Percentiles rank a stretch among this genome's conserved stretches.
Evolutionary conservation across 2,797 vertebrate species (phyloP).

Genomic region (Gastrophryne carolinensis): DNA sequence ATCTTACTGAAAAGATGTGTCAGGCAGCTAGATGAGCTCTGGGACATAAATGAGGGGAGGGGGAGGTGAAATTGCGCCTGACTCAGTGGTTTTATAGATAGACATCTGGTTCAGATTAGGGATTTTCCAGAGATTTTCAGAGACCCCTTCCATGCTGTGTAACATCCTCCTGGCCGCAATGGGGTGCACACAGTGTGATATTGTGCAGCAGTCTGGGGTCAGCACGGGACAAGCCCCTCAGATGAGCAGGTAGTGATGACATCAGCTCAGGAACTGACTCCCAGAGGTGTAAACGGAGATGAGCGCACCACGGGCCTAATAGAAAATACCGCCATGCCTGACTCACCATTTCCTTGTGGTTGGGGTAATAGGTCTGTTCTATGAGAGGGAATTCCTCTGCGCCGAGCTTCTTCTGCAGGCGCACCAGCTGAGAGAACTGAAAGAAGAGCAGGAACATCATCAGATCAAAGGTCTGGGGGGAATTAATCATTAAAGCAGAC

Average conservation of each 20-base stretch:
- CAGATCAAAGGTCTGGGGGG: no score
- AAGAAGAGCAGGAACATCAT: conserved; percentile 26
- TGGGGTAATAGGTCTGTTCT: conserved; percentile 91
- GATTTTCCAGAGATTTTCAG: not conserved
- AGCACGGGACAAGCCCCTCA: not conserved
- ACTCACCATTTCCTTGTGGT: conserved; percentile 92
- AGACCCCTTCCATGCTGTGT: not conserved
- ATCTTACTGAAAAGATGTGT: no score
- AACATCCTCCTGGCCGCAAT: not conserved
- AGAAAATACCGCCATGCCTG: not conserved
- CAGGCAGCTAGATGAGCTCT: no score
- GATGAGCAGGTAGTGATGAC: not conserved
- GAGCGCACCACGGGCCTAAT: not conserved
- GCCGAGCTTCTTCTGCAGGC: conserved; percentile 81
- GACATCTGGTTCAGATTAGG: conserved; percentile 17
- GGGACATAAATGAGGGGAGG: no score
- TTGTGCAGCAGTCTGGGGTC: not conserved
- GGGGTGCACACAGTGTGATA: not conserved
- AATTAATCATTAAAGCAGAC: no score
- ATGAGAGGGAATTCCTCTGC: conserved; percentile 88
- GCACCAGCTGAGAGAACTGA: conserved; percentile 89
- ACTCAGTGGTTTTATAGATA: not conserved
- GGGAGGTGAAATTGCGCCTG: not conserved
- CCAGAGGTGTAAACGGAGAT: not conserved
- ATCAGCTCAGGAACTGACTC: not conserved